Percentiles rank a stretch among this genome's conserved stretches.
phyloP scores from a whole-genome alignment of 2,797 vertebrate species.

The Danio kyathit region DNA sequence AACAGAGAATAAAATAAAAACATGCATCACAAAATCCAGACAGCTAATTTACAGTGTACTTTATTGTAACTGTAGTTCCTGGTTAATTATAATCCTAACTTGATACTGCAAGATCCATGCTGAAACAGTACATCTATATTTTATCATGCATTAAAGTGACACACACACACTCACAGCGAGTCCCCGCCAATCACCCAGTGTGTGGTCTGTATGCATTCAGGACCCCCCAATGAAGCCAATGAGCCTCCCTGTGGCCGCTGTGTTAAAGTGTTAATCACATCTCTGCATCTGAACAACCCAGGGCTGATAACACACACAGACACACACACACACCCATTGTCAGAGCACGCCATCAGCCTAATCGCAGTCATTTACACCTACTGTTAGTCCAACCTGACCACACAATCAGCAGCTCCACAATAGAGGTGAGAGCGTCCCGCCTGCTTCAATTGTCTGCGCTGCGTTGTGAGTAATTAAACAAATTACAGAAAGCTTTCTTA shows the following conservation, averaged over 20 bases:
- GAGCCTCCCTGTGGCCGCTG: conserved; percentile 82
- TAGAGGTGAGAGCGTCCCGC: conserved; percentile 64
- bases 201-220: conserved; percentile 79
- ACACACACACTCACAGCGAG: conserved; percentile 68
- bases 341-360: conserved; percentile 76
- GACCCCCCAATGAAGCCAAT: conserved; percentile 81
- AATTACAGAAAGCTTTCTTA: conserved; percentile 76
- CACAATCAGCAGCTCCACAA: conserved; percentile 72
- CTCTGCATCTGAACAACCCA: conserved; percentile 74
- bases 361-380: conserved; percentile 76
- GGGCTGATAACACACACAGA: conserved; percentile 22
- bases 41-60: no score
- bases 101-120: no score
- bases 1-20: no score
- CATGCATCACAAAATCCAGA: no score
- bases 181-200: conserved; percentile 84
- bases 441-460: conserved; percentile 75
- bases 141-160: not conserved
- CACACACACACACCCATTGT: conserved; percentile 66
- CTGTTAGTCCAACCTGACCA: conserved; percentile 75
- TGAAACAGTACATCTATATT: no score
- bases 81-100: no score
- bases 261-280: conserved; percentile 83
- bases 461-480: conserved; percentile 79
- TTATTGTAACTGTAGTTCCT: no score